These are phyloP conservation scores for Lingula anatina DNA, from an alignment of 2,888 invertebrate species.

Conservation along the genomic window DNA sequence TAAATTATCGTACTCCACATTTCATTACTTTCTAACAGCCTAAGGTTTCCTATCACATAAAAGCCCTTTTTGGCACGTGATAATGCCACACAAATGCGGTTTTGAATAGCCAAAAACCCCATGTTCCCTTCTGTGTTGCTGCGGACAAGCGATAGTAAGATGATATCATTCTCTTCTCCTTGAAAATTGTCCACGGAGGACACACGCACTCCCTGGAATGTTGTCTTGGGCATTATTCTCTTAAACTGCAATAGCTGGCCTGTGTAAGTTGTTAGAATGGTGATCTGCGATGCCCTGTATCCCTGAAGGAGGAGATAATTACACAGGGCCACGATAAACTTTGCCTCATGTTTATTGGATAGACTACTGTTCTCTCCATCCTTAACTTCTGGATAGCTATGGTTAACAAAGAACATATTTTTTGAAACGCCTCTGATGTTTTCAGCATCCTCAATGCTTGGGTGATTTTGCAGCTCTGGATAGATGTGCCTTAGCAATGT, in stretches of 20 bases:
- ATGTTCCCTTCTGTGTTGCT: constrained; percentile 28
- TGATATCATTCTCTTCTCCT: constrained; percentile 50
- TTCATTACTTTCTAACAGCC: constrained; percentile 41
- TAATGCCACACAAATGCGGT: constrained; percentile 45
- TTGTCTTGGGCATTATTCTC: constrained; percentile 24
- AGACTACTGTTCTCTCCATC: constrained; percentile 57
- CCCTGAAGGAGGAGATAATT: constrained; percentile 41
- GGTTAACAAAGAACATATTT: constrained; percentile 42
- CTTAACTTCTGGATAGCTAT: constrained; percentile 23
- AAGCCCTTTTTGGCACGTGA: constrained; percentile 47
- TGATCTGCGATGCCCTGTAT: constrained; percentile 33
- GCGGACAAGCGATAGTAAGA: constrained; percentile 47
- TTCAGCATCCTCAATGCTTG: constrained; percentile 21
- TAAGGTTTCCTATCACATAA: constrained; percentile 36
- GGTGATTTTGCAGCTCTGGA: constrained; percentile 29
- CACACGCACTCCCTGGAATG: constrained; percentile 22
- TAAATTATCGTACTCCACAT: constrained; percentile 25
- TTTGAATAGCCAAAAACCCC: constrained; percentile 21
- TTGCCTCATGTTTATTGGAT: constrained; percentile 63
- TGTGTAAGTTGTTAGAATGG: constrained; percentile 43
- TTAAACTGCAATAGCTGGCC: constrained; percentile 35
- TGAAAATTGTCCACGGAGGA: constrained; percentile 44
- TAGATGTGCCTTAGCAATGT: constrained; percentile 35
- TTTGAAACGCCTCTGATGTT: constrained; percentile 28
- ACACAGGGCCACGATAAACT: constrained; percentile 34